Evolutionary conservation across 2,888 invertebrate species (phyloP).

Genomic region (Sarcophaga variegata): DNA sequence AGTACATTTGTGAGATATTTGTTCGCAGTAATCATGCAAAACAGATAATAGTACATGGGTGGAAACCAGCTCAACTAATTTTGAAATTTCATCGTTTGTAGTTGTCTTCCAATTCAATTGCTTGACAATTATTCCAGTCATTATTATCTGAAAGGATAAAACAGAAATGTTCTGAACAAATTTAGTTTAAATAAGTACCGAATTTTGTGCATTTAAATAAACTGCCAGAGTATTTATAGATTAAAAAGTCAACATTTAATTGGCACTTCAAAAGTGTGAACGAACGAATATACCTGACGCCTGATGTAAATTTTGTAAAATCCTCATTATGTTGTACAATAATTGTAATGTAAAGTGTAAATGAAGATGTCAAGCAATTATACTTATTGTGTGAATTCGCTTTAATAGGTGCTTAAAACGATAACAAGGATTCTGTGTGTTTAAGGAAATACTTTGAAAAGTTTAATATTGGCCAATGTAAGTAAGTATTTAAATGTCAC

Average conservation of each 20-base stretch:
- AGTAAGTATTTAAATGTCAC: too few species aligned
- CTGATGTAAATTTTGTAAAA: not conserved
- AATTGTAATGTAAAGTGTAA: not conserved
- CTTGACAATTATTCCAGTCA: not conserved
- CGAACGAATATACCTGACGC: not conserved
- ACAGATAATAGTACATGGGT: too few species aligned
- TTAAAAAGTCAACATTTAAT: not conserved
- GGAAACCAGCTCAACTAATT: not conserved
- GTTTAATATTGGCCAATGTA: too few species aligned
- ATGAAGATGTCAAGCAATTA: not conserved
- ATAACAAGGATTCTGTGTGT: not conserved
- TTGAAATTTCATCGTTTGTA: not conserved
- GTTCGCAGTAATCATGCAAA: too few species aligned
- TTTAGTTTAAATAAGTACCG: not conserved
- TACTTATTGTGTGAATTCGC: not conserved
- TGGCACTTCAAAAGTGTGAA: conserved; percentile 15
- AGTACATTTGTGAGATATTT: too few species aligned
- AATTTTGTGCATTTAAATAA: not conserved
- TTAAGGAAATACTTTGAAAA: not conserved
- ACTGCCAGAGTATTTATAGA: not conserved
- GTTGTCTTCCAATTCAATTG: not conserved
- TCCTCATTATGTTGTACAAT: not conserved
- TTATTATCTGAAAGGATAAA: not conserved
- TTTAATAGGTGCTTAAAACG: not conserved
- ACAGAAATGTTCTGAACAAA: not conserved